phyloP scores from a whole-genome alignment of 35 echinoderm and acorn worm species.

The Apostichopus japonicus region DNA sequence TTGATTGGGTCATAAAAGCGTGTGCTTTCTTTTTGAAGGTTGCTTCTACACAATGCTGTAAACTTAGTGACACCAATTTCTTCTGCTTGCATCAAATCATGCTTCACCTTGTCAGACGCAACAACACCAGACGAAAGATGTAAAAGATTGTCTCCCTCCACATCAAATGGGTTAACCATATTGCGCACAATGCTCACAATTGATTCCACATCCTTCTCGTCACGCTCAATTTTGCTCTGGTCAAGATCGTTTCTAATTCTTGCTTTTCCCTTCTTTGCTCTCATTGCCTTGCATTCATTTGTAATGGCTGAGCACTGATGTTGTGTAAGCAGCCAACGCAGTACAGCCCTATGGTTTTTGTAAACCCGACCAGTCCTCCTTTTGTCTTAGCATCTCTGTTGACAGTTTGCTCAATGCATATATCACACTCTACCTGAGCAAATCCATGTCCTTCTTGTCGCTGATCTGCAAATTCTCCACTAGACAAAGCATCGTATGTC shows the following conservation, averaged over 20 bases:
- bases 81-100: slow-evolving; percentile 28
- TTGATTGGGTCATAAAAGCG: not conserved
- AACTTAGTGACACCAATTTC: slow-evolving; percentile 34
- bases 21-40: slow-evolving; percentile 17
- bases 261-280: not conserved
- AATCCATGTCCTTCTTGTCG: not conserved
- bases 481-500: slow-evolving; percentile 19
- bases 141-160: not conserved
- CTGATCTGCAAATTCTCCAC: slow-evolving; percentile 53
- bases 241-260: not conserved
- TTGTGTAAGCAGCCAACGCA: not conserved
- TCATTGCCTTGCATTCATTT: slow-evolving; percentile 41
- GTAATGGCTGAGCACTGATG: slow-evolving; percentile 22
- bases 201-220: slow-evolving; percentile 30
- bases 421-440: slow-evolving; percentile 1
- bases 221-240: slow-evolving; percentile 18
- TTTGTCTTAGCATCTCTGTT: slow-evolving; percentile 50
- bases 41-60: not conserved
- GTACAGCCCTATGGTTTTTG: slow-evolving; percentile 28
- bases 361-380: slow-evolving; percentile 36
- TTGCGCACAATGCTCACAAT: slow-evolving; percentile 32
- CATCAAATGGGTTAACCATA: slow-evolving; percentile 54
- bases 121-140: slow-evolving; percentile 41
- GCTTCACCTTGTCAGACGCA: not conserved
- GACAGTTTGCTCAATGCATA: not conserved